A percentile compares a stretch with the other conserved stretches of the same genome.
phyloP scores from a whole-genome alignment of 2,113 vertebrate genomes.

The Pteropus alecto region DNA sequence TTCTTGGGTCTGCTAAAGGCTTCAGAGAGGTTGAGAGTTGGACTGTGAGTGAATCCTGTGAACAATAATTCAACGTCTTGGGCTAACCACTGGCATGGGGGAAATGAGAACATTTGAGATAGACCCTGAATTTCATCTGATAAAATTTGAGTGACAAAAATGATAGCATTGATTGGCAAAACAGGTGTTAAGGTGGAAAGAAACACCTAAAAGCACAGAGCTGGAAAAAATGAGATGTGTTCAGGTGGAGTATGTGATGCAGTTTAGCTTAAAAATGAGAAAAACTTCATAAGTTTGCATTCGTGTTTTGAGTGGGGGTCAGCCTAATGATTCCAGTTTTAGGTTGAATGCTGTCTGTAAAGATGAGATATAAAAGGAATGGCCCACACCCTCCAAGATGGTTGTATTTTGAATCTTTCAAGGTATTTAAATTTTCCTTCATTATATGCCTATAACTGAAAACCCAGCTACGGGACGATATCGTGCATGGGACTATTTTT shows the following conservation, averaged over 20 bases:
- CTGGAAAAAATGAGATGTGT: not conserved
- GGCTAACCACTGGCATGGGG: not conserved
- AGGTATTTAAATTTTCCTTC: not conserved
- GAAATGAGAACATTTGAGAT: not conserved
- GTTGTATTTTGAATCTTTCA: not conserved
- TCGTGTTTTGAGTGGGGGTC: not conserved
- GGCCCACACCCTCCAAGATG: not conserved
- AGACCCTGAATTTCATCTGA: not conserved
- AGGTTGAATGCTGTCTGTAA: not conserved
- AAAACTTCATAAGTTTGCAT: not conserved
- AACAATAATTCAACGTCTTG: not conserved
- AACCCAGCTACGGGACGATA: not conserved
- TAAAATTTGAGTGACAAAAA: not conserved
- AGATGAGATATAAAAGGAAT: not conserved
- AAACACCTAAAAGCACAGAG: not conserved
- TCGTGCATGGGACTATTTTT: not conserved
- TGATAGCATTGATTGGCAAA: not conserved
- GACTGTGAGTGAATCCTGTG: not conserved
- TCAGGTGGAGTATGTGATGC: not conserved
- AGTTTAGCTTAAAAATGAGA: conserved; percentile 1
- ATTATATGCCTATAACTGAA: not conserved
- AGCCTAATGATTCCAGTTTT: not conserved
- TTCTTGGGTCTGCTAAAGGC: not conserved
- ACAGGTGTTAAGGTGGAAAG: not conserved
- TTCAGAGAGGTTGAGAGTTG: not conserved